phyloP scores from a whole-genome alignment of 1,140 invertebrate species.

The Gonatopus flavifemur region DNA sequence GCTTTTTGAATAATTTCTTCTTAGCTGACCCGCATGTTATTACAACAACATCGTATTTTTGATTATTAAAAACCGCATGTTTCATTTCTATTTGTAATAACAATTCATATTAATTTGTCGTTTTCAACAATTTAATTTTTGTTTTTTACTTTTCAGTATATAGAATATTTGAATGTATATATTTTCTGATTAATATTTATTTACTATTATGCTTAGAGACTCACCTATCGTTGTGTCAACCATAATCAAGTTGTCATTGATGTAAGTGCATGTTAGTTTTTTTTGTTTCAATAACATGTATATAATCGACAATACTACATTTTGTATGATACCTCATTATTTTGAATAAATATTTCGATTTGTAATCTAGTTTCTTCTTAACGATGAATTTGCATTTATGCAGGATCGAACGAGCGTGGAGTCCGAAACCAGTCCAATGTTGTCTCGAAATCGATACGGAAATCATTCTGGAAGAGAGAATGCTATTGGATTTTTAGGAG shows the following conservation, averaged over 20 bases:
- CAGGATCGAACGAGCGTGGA: slow-evolving; percentile 27
- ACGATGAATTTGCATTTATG: slow-evolving; percentile 7
- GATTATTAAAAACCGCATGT: slow-evolving; percentile 2
- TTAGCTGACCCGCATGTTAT: too few species aligned
- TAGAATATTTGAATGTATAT: slow-evolving; percentile 22
- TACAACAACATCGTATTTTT: too few species aligned
- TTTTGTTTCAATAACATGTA: slow-evolving; percentile 16
- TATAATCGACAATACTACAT: slow-evolving; percentile 3
- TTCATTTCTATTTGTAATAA: not conserved
- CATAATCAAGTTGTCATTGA: slow-evolving; percentile 44
- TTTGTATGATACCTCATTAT: slow-evolving; percentile 13
- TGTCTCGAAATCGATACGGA: slow-evolving; percentile 32
- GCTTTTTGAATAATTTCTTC: not conserved
- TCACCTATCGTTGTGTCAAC: slow-evolving; percentile 49
- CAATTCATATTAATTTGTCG: not conserved
- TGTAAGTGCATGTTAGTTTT: slow-evolving; percentile 58
- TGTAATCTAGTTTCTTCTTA: not conserved
- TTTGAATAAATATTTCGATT: not conserved
- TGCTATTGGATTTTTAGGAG: slow-evolving; percentile 78
- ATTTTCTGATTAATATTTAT: slow-evolving; percentile 36
- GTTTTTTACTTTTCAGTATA: slow-evolving; percentile 23
- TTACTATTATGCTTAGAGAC: slow-evolving; percentile 50
- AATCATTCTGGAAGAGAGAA: slow-evolving; percentile 42
- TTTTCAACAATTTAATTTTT: not conserved
- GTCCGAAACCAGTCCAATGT: slow-evolving; percentile 50